Evolutionary conservation across 2,113 vertebrate genomes (phyloP).

Genomic region (Fregetta grallaria): DNA sequence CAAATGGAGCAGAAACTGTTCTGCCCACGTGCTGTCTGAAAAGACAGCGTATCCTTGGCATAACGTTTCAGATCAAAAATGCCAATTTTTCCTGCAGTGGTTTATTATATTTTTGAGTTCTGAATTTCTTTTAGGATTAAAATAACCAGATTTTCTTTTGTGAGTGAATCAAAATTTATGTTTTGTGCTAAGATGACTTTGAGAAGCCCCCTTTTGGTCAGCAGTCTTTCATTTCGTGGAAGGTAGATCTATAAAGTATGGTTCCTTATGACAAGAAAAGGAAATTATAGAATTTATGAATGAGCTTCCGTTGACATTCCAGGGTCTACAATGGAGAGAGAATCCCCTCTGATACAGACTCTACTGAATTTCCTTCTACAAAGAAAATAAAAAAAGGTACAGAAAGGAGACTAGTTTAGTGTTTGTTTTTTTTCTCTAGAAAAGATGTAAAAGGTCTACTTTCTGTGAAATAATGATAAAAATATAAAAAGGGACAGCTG

Average conservation of each 20-base stretch:
- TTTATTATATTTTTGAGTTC: neutral
- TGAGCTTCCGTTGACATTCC: neutral
- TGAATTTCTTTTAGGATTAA: neutral
- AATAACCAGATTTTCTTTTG: neutral
- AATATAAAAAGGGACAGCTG: neutral
- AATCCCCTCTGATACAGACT: neutral
- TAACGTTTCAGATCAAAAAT: neutral
- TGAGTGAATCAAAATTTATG: neutral
- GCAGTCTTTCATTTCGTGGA: neutral
- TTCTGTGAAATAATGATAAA: neutral
- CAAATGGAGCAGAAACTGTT: neutral
- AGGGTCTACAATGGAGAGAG: neutral
- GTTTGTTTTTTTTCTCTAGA: neutral
- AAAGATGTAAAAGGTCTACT: neutral
- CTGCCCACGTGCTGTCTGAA: neutral
- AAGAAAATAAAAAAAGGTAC: neutral
- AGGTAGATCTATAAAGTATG: neutral
- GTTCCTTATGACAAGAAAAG: neutral
- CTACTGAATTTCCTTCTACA: neutral
- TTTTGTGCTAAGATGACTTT: neutral
- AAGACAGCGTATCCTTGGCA: neutral
- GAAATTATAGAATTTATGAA: neutral
- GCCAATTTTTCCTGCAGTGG: neutral
- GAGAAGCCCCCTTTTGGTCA: neutral
- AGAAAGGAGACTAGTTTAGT: neutral